phyloP scores from a whole-genome alignment of 2,797 vertebrate genomes.

The Sebastes diploproa region DNA sequence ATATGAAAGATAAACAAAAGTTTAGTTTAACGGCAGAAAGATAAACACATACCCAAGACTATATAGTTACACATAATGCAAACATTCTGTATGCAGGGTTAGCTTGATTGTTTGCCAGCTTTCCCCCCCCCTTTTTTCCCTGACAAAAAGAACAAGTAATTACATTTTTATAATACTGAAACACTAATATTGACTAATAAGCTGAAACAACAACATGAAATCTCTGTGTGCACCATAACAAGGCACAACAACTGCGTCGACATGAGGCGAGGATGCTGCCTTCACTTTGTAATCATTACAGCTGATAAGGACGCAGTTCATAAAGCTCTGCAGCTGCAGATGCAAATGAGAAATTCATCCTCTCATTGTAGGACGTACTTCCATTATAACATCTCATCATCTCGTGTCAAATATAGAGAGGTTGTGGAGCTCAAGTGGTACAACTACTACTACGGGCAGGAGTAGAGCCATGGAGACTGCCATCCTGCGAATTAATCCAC shows the following conservation, averaged over 20 bases:
- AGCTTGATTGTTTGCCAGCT: neutral
- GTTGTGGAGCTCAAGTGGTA: neutral
- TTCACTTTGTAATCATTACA: neutral
- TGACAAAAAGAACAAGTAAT: neutral
- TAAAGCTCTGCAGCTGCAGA: neutral
- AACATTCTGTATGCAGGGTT: neutral
- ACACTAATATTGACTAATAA: neutral
- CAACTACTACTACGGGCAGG: neutral
- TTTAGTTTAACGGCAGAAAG: neutral
- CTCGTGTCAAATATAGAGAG: neutral
- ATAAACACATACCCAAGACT: neutral
- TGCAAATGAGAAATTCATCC: constrained; percentile 20
- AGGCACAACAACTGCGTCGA: neutral
- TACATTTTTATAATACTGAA: neutral
- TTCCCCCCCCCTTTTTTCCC: neutral
- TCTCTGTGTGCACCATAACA: neutral
- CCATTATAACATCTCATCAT: neutral
- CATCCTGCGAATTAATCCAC: neutral
- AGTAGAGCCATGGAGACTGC: neutral
- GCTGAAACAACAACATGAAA: neutral
- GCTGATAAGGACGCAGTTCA: neutral
- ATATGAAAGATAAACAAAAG: neutral
- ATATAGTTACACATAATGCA: neutral
- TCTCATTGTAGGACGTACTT: neutral
- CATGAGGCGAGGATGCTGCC: neutral